Conservation (phyloP, 2,797 vertebrate genomes). For the Sarcophilus harrisii region DNA sequence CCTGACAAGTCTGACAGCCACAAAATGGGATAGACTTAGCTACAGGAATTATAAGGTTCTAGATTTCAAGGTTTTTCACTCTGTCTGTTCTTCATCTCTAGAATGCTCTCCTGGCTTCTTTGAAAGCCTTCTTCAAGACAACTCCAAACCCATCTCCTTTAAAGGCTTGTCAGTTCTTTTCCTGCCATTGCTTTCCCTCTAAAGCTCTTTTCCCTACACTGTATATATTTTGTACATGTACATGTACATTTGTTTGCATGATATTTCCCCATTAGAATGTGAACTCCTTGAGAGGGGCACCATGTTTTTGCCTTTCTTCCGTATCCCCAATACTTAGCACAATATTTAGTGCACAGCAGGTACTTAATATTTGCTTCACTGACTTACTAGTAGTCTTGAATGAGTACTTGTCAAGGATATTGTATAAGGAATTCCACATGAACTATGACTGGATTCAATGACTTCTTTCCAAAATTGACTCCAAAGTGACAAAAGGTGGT, state of each 20-base stretch:
- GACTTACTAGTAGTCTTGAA: background rate
- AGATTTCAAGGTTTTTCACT: background rate
- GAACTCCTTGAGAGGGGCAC: background rate
- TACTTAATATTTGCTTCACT: background rate
- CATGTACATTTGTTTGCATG: background rate
- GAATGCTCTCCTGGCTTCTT: background rate
- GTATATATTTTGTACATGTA: background rate
- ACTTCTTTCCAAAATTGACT: background rate
- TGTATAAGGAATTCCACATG: background rate
- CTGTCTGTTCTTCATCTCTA: background rate
- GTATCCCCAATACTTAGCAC: background rate
- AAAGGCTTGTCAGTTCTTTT: background rate
- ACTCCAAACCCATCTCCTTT: background rate
- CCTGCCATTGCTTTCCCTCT: background rate
- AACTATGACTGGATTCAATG: background rate
- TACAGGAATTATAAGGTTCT: background rate
- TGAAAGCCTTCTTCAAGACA: background rate
- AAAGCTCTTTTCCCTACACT: background rate
- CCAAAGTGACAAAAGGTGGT: background rate
- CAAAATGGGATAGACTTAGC: background rate
- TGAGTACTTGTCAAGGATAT: background rate
- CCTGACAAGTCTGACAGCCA: background rate
- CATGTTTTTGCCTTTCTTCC: background rate
- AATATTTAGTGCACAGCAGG: background rate
- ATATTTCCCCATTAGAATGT: background rate